A percentile compares a stretch with the other conserved stretches of the same genome.
These are phyloP conservation scores for Speoplatyrhinus poulsoni DNA, from an alignment of 2,113 vertebrate species.

Conservation along the genomic window DNA sequence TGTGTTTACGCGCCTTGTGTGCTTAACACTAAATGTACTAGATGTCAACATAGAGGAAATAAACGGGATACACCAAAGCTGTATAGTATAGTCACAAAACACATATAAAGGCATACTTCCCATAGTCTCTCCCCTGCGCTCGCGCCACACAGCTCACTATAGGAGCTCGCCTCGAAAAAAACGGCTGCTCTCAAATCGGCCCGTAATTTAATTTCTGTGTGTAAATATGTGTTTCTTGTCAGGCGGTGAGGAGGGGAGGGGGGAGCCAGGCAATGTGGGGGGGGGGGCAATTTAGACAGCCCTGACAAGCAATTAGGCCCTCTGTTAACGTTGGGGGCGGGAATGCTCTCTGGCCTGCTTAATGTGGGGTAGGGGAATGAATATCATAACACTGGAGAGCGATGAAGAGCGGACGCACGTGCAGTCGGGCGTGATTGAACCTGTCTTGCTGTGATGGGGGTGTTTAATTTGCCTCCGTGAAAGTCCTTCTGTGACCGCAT, in stretches of 20 bases:
- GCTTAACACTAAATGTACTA: no score
- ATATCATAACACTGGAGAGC: conserved; percentile 21
- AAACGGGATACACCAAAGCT: no score
- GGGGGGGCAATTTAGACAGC: conserved; percentile 50
- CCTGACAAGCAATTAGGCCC: conserved; percentile 74
- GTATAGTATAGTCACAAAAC: no score
- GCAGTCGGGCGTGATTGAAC: conserved; percentile 10
- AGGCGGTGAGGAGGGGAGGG: conserved; percentile 37
- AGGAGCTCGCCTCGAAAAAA: conserved; percentile 18
- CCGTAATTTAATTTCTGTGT: conserved; percentile 68
- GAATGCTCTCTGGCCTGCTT: conserved; percentile 43
- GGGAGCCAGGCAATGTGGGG: conserved; percentile 33
- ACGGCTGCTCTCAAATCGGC: conserved; percentile 46
- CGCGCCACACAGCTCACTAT: conserved; percentile 36
- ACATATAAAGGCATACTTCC: no score
- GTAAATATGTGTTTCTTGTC: conserved; percentile 74
- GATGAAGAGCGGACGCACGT: conserved; percentile 9
- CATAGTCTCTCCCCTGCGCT: not conserved
- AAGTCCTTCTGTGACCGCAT: not conserved
- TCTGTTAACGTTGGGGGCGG: conserved; percentile 51
- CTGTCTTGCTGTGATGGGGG: not conserved
- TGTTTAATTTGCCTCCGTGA: conserved; percentile 11
- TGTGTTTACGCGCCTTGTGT: no score
- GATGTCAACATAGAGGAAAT: no score
- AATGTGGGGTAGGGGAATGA: conserved; percentile 18